These are phyloP conservation scores for Tuberolachnus salignus DNA, from an alignment of 2,888 invertebrate species.

Conservation along the genomic window DNA sequence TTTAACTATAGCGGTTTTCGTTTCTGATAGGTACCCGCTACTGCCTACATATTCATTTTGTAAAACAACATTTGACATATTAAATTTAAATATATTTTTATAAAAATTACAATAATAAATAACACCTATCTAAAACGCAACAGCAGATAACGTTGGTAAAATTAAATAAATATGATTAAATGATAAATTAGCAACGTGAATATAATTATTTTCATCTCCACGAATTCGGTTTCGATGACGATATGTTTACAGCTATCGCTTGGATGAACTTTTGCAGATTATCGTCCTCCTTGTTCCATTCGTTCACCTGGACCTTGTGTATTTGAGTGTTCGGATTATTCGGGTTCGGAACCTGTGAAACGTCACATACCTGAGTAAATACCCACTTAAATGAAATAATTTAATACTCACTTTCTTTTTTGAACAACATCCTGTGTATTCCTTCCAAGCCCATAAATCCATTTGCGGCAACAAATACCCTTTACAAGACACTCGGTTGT, in stretches of 20 bases:
- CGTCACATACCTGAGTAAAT: background rate
- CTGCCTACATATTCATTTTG: too few relatives aligned
- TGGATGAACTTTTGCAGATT: constrained; percentile 40
- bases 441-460: constrained; percentile 62
- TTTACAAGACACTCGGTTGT: constrained; percentile 63
- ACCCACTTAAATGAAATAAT: background rate
- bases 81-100: background rate
- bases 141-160: background rate
- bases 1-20: too few relatives aligned
- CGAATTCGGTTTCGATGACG: constrained; percentile 32
- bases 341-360: constrained; percentile 23
- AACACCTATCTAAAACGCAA: too few relatives aligned
- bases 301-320: constrained; percentile 45
- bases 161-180: constrained; percentile 20
- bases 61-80: too few relatives aligned
- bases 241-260: constrained; percentile 49
- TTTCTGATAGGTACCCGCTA: too few relatives aligned
- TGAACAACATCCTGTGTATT: constrained; percentile 57
- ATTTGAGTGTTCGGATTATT: constrained; percentile 23
- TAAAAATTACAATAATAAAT: background rate
- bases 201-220: constrained; percentile 7
- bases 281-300: constrained; percentile 46
- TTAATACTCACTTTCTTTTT: constrained; percentile 36
- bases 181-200: constrained; percentile 12
- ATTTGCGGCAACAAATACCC: constrained; percentile 61